Evolutionary conservation across 2,888 invertebrate species (phyloP).

Genomic region (Sesia bembeciformis): DNA sequence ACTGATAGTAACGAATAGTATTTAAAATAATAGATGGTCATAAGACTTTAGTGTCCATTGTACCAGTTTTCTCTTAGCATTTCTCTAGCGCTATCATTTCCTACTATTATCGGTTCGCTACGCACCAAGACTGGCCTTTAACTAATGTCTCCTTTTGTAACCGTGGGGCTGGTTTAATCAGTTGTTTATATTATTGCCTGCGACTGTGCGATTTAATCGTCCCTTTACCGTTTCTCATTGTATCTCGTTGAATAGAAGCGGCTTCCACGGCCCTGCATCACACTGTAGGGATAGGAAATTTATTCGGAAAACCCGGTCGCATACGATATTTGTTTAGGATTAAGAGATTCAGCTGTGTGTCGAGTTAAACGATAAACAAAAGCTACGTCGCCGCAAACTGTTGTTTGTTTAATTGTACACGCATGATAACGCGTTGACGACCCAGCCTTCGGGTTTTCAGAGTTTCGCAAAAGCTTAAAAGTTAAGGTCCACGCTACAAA

Average conservation of each 20-base stretch:
- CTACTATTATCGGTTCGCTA: constrained; percentile 58
- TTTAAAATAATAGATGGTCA: no score
- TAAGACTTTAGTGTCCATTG: constrained; percentile 26
- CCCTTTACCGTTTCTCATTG: constrained; percentile 65
- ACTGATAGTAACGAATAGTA: no score
- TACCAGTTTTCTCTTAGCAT: constrained; percentile 36
- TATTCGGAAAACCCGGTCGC: constrained; percentile 28
- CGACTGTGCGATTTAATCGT: constrained; percentile 63
- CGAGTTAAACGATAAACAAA: constrained; percentile 61
- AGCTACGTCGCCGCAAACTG: constrained; percentile 54
- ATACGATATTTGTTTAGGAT: constrained; percentile 66
- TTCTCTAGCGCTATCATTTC: constrained; percentile 48
- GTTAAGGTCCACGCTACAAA: constrained; percentile 24
- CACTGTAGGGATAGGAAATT: constrained; percentile 29
- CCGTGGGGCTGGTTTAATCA: constrained; percentile 59
- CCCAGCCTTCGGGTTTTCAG: constrained; percentile 25
- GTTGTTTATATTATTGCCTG: constrained; percentile 69
- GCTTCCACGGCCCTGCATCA: constrained; percentile 23
- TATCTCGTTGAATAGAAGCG: constrained; percentile 37
- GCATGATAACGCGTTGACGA: constrained; percentile 56
- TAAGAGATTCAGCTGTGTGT: constrained; percentile 59
- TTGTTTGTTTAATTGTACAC: constrained; percentile 66
- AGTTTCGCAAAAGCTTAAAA: constrained; percentile 32
- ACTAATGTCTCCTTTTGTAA: constrained; percentile 72
- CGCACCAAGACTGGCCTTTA: constrained; percentile 45